Conservation (phyloP, 2,797 vertebrate genomes). For the Margarornis squamiger region DNA sequence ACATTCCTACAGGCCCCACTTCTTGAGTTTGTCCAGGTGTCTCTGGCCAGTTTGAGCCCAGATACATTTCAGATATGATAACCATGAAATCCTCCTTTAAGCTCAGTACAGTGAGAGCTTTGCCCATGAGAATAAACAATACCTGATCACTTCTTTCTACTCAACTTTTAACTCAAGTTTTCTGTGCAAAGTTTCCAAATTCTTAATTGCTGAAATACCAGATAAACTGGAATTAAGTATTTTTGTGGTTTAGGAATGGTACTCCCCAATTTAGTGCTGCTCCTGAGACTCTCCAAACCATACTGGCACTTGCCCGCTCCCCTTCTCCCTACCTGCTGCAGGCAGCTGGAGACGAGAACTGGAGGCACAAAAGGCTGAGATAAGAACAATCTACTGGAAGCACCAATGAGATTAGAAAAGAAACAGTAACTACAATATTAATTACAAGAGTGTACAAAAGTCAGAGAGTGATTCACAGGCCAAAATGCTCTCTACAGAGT, state of each 20-base stretch:
- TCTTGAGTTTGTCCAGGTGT: neutral
- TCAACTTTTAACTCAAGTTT: neutral
- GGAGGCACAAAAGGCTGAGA: neutral
- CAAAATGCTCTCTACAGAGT: neutral
- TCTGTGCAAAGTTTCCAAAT: neutral
- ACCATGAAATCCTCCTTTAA: neutral
- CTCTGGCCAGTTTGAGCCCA: neutral
- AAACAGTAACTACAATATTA: neutral
- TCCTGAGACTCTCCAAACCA: neutral
- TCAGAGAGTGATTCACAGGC: neutral
- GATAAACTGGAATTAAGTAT: neutral
- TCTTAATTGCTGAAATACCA: neutral
- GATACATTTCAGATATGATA: neutral
- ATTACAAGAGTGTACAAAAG: neutral
- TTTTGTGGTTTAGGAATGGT: neutral
- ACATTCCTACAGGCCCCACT: no score
- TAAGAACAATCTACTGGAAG: neutral
- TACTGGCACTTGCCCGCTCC: rapidly evolving
- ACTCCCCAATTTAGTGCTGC: neutral
- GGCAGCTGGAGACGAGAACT: neutral
- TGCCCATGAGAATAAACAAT: neutral
- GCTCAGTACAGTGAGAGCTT: neutral
- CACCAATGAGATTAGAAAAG: neutral
- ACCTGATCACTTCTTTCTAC: neutral
- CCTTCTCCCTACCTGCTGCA: rapidly evolving